Conservation (phyloP, 2,888 invertebrate species). For the Rutpela maculata region DNA sequence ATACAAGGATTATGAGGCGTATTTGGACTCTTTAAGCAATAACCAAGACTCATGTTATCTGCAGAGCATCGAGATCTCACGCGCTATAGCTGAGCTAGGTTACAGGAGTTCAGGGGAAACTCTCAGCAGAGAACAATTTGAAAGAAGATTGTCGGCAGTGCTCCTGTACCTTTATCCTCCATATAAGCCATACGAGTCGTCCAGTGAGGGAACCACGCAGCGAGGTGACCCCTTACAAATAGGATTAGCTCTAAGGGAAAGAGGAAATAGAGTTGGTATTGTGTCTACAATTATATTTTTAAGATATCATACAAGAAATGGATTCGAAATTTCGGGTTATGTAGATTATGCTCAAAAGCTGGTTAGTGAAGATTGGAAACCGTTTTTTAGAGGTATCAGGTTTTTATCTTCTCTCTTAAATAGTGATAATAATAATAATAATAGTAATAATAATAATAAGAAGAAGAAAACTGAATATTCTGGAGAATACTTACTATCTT, state of each 20-base stretch:
- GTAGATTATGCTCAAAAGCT: constrained; percentile 87
- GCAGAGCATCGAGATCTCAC: constrained; percentile 81
- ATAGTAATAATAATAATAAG: too few relatives aligned
- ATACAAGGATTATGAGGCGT: constrained; percentile 86
- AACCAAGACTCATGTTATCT: constrained; percentile 84
- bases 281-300: constrained; percentile 87
- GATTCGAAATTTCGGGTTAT: constrained; percentile 90
- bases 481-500: too few relatives aligned
- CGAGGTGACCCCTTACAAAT: constrained; percentile 79
- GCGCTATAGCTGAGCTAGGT: constrained; percentile 84
- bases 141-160: constrained; percentile 77
- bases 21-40: constrained; percentile 86
- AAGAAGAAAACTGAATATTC: too few relatives aligned
- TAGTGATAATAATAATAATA: too few relatives aligned
- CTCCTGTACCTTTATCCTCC: constrained; percentile 79
- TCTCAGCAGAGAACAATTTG: constrained; percentile 78
- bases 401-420: neutral
- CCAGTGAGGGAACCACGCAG: constrained; percentile 78
- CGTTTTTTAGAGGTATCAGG: constrained; percentile 53
- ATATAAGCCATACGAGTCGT: constrained; percentile 77
- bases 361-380: constrained; percentile 83
- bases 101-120: constrained; percentile 79
- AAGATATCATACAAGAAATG: constrained; percentile 80
- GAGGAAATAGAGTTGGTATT: constrained; percentile 77
- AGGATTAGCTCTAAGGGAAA: constrained; percentile 84